Base-by-base conservation (phyloP, 2,797 vertebrate genomes). In the Melanotaenia trifasciata region DNA sequence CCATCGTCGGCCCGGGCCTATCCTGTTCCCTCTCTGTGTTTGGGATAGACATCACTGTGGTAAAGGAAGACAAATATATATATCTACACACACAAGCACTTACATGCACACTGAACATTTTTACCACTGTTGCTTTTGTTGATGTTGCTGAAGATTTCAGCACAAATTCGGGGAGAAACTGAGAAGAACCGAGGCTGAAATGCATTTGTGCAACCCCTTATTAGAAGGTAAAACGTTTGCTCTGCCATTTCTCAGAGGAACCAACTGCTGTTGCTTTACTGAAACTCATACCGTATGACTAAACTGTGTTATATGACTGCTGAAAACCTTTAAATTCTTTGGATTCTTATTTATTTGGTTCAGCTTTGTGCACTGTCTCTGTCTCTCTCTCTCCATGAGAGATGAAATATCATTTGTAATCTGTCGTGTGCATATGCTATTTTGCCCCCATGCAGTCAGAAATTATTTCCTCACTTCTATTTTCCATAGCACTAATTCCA, bases 31-130 rank as follows among this genome's bases (percentile, higher is more conserved):
- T 82, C 80, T 90, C 78, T 84, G 26, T 67, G 77, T 90, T 87
- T 90, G 89, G 91, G 90, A 90, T 91, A 90, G 85, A 91, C 84
- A 92, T 92, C 91, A 94, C 93, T 92, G 87, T 92, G 90, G 87
- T 88, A 93, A 89, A 80, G 86, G 81, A 90, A 76, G 53, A 83
- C 47, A 64, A 26, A 61, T 59, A 72, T 57, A 78, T 58, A 47
- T 28, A 60, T 36, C 62, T 32, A 53, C 51, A 72, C 62, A 47
- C 40, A 63, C 47, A 67, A 22, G 72, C 73, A 78, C 70, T 75
- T 56, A 54, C 3, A 69, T 20, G 40, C 36, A 58, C 72, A 24
- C 79, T 79, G 86, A 82, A 80, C 63, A 24, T 84, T 78, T 75
- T 64, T 30, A 30, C 76, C 82, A 74, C 82, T 85, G 87, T 76